Evolutionary conservation across 2,113 vertebrate genomes (phyloP), one percentile per base, ranked within the genome.

Genomic region (Pseudopipra pipra): DNA sequence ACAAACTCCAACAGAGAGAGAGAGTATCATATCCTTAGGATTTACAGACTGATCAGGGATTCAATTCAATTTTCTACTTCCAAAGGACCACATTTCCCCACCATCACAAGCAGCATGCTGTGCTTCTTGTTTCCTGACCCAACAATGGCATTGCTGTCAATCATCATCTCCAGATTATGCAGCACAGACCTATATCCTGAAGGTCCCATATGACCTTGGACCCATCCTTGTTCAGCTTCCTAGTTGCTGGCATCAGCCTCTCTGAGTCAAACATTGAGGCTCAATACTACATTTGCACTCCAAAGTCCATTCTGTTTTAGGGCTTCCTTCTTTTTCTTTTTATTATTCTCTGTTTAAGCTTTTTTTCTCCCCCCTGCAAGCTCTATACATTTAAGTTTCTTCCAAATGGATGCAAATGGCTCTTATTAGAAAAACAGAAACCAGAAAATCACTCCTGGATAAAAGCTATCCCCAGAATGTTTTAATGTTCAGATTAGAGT

Each of bases 391-490:
- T 87, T 85, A 75, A 84, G 56, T 65, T 65, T 86, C 46, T 78
- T 81, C 49, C 58, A 90, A 90, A 95, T 89, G 66, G 62, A 92
- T 92, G 68, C 70, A 95, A 94, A 94, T 90, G 41, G 73, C 83
- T 71, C 49, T 92, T 90, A 77, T 33, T 84, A 89, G 47, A 68
- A 93, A 76, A 78, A 23, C 20, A 95, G 90, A 94, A 95, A 87
- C 66, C 51, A 94, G 75, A 94, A 96, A 95, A 87, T 72, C 52
- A 78, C 73, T 82, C 37, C 47, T 2, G 8, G 44, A 84, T 76
- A 90, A 92, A 94, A 95, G 61, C 76, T 75, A 54, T 88, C 49
- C 63, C 58, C 85, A 85, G 76, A 76, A 92, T 72, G 77, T 93
- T 94, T 92, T 92, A 93, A 70, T 72, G 73, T 89, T 78, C 61